These are phyloP conservation scores for Herpailurus yagouaroundi DNA, from an alignment of 2,113 vertebrate genomes.

Conservation along the genomic window DNA sequence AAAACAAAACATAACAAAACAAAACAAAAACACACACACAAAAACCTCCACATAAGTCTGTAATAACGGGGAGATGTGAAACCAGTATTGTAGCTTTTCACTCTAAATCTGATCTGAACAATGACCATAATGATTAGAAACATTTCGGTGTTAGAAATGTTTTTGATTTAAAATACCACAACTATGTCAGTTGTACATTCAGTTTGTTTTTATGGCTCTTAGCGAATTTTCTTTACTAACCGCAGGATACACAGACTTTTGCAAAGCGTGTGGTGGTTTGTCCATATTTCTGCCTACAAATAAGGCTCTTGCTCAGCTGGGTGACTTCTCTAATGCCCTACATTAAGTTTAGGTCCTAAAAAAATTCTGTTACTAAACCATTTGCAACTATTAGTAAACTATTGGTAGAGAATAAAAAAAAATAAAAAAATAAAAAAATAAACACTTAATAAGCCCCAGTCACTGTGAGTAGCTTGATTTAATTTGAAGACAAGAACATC, in stretches of 20 bases:
- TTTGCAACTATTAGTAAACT: neutral
- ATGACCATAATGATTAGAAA: neutral
- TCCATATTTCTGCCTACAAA: neutral
- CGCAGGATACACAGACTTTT: neutral
- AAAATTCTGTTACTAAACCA: neutral
- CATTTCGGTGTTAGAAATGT: neutral
- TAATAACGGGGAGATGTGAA: neutral
- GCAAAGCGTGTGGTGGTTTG: accelerated
- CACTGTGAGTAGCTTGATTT: neutral
- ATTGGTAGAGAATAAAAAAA: no score
- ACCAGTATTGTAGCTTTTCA: neutral
- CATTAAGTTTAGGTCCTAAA: neutral
- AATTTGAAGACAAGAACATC: neutral
- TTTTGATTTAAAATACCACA: neutral
- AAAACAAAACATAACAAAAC: neutral
- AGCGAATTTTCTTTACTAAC: neutral
- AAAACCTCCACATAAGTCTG: neutral
- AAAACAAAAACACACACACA: no score
- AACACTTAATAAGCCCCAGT: neutral
- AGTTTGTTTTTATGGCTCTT: neutral
- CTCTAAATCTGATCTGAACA: neutral
- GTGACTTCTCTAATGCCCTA: neutral
- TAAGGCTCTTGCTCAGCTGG: neutral
- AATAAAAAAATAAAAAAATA: no score
- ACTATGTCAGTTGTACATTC: neutral